Conservation (phyloP, 2,113 vertebrate species). For the Catharus minimus region DNA sequence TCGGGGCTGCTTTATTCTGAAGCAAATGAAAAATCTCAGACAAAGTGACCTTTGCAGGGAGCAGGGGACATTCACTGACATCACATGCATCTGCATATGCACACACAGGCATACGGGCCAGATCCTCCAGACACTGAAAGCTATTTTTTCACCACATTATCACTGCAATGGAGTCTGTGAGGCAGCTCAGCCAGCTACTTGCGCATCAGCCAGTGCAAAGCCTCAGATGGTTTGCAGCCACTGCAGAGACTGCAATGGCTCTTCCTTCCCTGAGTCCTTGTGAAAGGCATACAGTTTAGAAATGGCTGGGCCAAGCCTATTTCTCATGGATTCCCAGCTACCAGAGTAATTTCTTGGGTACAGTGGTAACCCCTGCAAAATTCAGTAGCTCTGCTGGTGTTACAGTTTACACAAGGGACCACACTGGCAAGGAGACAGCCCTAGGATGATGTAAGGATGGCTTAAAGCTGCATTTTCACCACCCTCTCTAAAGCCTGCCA, state of each 20-base stretch:
- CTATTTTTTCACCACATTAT: neutral
- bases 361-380: neutral
- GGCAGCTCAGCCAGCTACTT: slow-evolving; percentile 5
- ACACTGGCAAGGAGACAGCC: neutral
- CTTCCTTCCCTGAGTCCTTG: neutral
- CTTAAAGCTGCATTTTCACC: slow-evolving; percentile 50
- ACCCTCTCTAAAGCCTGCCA: slow-evolving; percentile 29
- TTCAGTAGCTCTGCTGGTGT: slow-evolving; percentile 32
- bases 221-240: neutral
- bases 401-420: slow-evolving; percentile 23
- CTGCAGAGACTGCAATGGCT: neutral
- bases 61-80: neutral
- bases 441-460: slow-evolving; percentile 40
- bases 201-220: neutral
- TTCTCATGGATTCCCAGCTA: neutral
- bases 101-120: neutral
- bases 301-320: neutral
- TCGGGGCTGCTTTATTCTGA: neutral
- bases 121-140: neutral
- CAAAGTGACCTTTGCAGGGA: slow-evolving; percentile 14
- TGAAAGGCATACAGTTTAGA: neutral
- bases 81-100: slow-evolving; percentile 4
- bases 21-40: slow-evolving; percentile 31
- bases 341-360: neutral
- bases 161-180: neutral